Base-by-base conservation (phyloP, 2,797 vertebrate genomes). In the Enteromius treurensis region DNA sequence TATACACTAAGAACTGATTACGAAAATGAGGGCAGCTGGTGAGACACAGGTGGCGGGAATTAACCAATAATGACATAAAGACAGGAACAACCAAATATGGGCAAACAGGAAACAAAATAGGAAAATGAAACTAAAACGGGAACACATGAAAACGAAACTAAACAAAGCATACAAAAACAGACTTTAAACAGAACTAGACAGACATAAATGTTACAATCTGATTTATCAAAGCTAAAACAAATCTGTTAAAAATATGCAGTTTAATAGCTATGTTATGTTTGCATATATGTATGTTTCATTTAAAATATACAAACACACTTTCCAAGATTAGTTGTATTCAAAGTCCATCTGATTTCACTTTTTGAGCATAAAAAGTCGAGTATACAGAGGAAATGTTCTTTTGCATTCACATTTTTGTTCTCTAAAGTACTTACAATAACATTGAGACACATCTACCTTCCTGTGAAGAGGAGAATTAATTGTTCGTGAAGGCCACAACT, bases 401-500 rank as follows among this genome's bases (percentile, higher is more conserved):
- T 10, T 62, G 17, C 73, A 78, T 75, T n/a, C 0, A 67, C 7
- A 49, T n/a, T 75, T 10, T 3, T 64, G 79, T 21, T 49, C 23
- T 21, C 51, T n/a, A 29, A n/a, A 19, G 4, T 29, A 49, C 5
- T n/a, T 65, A 64, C 82, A 80, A 9, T 1, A 32, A 55, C 82
- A 86, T 81, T 32, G 77, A 7, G 81, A 77, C 71, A 60, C 69
- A 60, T 14, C 0, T 23, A 82, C 77, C 85, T 87, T 79, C 65
- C 40, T 80, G 76, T 85, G 23, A 83, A 80, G 83, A 65, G 34
- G 34, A 79, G 40, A 85, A 85, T 42, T 49, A 62, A 84, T 89
- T 90, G 80, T 84, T 75, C 77, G 34, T 64, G 89, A 93, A 92
- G 89, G 90, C 91, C 89, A 92, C 40, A 89, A 88, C 88, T 87